A percentile compares a stretch with the other conserved stretches of the same genome.
Evolutionary conservation across 2,113 vertebrate species (phyloP).

Genomic region (Eolophus roseicapilla): DNA sequence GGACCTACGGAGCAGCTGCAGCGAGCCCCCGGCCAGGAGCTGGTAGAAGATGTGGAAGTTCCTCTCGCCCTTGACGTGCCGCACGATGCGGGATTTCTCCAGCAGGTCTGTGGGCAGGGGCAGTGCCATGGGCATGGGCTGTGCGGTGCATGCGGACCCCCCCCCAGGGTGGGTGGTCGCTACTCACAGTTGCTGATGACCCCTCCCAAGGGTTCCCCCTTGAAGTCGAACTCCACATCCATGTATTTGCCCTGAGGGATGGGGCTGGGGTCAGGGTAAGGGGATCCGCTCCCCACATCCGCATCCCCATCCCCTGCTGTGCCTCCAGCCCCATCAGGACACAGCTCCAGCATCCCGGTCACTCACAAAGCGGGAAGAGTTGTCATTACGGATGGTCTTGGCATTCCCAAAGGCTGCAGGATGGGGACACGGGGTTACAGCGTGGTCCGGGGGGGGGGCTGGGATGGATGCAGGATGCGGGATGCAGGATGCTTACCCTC

Average conservation of each 20-base stretch:
- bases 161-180: rapidly evolving
- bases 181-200: constrained; percentile 82
- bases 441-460: rapidly evolving
- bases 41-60: constrained; percentile 87
- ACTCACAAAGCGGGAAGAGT: constrained; percentile 83
- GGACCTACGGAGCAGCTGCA: constrained; percentile 73
- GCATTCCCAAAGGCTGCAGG: constrained; percentile 77
- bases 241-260: constrained; percentile 79
- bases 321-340: background rate
- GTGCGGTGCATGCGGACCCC: rapidly evolving
- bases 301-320: rapidly evolving
- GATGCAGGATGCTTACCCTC: constrained; percentile 64
- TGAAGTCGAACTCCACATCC: constrained; percentile 86
- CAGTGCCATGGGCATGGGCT: rapidly evolving
- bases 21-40: constrained; percentile 74
- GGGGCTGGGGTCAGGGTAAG: background rate
- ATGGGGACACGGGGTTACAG: rapidly evolving
- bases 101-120: constrained; percentile 69
- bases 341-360: rapidly evolving
- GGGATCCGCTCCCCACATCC: background rate
- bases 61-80: constrained; percentile 76
- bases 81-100: constrained; percentile 81
- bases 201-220: constrained; percentile 79
- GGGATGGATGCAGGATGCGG: rapidly evolving
- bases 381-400: constrained; percentile 79